Percentiles rank a stretch among this genome's conserved stretches.
phyloP scores from a whole-genome alignment of 2,113 vertebrate genomes.

The Chelonoidis abingdonii region DNA sequence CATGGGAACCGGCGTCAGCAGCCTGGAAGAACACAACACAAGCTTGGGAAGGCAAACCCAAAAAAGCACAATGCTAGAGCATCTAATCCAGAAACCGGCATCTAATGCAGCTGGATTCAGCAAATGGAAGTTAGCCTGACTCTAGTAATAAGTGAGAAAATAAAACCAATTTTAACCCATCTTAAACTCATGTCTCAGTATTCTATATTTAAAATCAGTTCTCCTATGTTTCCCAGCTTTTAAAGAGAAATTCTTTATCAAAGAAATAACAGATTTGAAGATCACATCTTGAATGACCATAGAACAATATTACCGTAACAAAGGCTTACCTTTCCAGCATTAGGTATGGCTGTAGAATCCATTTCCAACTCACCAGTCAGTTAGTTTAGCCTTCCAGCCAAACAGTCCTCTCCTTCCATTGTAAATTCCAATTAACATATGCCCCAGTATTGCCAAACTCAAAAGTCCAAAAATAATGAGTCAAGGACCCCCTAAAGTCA shows the following conservation, averaged over 20 bases:
- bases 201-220: slow-evolving; percentile 7
- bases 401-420: background rate
- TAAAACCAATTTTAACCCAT: background rate
- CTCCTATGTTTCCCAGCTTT: background rate
- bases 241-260: background rate
- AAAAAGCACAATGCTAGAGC: slow-evolving; percentile 7
- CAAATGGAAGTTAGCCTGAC: slow-evolving; percentile 7
- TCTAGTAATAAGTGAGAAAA: slow-evolving; percentile 26
- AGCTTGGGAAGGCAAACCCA: background rate
- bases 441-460: background rate
- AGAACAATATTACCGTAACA: background rate
- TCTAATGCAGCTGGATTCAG: background rate
- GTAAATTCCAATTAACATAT: background rate
- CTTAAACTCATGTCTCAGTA: background rate
- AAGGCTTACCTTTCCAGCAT: slow-evolving; percentile 31
- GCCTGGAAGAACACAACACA: slow-evolving; percentile 11
- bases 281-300: background rate
- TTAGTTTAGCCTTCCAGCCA: background rate
- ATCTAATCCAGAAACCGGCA: background rate
- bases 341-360: slow-evolving; percentile 1
- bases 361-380: slow-evolving; percentile 5
- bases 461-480: background rate
- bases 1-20: background rate
- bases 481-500: background rate
- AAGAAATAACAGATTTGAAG: background rate